Percentiles rank a stretch among this genome's conserved stretches.
Conservation (phyloP, 2,797 vertebrate genomes). For the Thripadectes ignobilis region DNA sequence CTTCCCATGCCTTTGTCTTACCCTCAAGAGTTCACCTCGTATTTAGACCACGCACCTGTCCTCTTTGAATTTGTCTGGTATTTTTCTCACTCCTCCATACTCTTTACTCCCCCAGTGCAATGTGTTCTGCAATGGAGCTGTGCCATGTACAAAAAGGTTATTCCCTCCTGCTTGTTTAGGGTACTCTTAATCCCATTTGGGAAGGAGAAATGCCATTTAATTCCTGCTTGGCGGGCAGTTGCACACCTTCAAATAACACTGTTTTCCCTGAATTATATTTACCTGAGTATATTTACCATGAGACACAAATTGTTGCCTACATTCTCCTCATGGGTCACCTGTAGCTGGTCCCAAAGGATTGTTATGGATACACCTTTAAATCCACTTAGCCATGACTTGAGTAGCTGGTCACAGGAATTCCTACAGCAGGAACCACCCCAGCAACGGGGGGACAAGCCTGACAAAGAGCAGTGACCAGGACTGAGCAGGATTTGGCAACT, state of each 20-base stretch:
- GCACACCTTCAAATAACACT: neutral
- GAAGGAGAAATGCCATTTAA: neutral
- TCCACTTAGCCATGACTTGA: neutral
- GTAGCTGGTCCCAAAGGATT: neutral
- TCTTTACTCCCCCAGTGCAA: neutral
- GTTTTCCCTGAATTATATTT: neutral
- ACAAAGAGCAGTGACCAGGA: neutral
- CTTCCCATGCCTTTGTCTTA: neutral
- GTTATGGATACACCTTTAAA: neutral
- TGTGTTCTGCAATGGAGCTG: neutral
- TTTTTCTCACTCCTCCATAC: neutral
- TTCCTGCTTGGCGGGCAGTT: neutral
- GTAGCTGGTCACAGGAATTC: neutral
- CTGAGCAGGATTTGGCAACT: neutral
- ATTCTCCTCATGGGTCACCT: neutral
- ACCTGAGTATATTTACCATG: neutral
- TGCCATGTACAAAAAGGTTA: neutral
- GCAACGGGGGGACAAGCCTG: neutral
- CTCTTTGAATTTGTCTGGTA: neutral
- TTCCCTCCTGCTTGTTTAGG: neutral
- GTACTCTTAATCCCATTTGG: neutral
- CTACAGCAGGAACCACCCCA: neutral
- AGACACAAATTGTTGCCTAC: neutral
- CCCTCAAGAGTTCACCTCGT: neutral
- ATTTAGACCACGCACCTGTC: neutral